Base-by-base conservation (phyloP, 2,113 vertebrate species). In the Xenopus laevis region DNA sequence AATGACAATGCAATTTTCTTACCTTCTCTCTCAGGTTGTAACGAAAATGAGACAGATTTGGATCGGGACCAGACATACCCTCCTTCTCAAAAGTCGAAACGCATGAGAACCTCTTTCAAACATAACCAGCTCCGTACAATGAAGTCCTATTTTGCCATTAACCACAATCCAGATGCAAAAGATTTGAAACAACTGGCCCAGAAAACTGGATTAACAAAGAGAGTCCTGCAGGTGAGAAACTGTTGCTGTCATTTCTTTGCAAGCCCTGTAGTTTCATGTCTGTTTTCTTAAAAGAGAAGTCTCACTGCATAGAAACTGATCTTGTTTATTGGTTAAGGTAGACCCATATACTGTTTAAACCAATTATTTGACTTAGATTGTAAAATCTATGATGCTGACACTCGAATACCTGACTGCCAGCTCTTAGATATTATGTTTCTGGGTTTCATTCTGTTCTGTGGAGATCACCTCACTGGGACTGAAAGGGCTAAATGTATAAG, bases 91-190 rank as follows among this genome's bases (percentile, higher is more conserved):
- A 99, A 99, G 89, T 95, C 96, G 87, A 99, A 99, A 82, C 96
- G 97, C 81, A 98, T 99, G 96, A 91, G 97, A 58, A 99, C 97
- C 62, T 99, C 97, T 79, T 99, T 99, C 86, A 99, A 99, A 84
- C 97, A 99, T 85, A 95, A 99, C 91, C 97, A 99, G 92, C 97
- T 99, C 76, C 96, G 97, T 83, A 98, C 97, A 89, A 99, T 99
- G 97, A 99, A 99, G 91, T 98, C 96, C 85, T 99, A 99, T 88
- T 99, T 99, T 82, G 97, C 97, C 88, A 98, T 99, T 91, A 99
- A 99, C 86, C 97, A 99, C 88, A 99, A 99, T 82, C 97, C 97
- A 1, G 97, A 99, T 78, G 97, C 97, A 87, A 99, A 99, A 93
- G 97, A 99, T 88, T 93, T 99, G 92, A 99, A 98, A 86, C 97